Evolutionary conservation across 2,113 vertebrate genomes (phyloP).

Genomic region (Bathybates hornii): DNA sequence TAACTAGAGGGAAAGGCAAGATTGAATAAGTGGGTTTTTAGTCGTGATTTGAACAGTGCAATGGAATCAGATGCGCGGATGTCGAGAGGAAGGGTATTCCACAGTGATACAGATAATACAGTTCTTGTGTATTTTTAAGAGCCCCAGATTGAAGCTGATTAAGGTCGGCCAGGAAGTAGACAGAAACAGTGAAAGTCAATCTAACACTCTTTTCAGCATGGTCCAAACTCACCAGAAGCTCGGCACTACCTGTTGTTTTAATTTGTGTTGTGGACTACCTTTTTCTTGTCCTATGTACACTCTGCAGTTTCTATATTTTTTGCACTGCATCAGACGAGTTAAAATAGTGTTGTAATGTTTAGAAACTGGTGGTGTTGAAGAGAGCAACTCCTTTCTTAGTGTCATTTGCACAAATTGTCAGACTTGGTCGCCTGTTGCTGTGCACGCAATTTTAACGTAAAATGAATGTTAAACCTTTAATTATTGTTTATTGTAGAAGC

Average conservation of each 20-base stretch:
- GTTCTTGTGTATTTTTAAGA: not conserved
- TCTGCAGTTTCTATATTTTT: not conserved
- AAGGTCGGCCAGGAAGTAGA: not conserved
- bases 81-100: too few relatives aligned
- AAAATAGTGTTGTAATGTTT: not conserved
- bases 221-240: not conserved
- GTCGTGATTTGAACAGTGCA: too few relatives aligned
- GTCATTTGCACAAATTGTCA: not conserved
- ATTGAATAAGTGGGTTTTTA: too few relatives aligned
- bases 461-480: not conserved
- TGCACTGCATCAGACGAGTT: not conserved
- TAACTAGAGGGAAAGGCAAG: too few relatives aligned
- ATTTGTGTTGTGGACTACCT: rapidly evolving
- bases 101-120: not conserved
- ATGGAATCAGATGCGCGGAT: too few relatives aligned
- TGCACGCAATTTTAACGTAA: not conserved
- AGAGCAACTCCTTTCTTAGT: not conserved
- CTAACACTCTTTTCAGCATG: not conserved
- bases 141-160: not conserved
- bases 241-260: not conserved
- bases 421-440: not conserved
- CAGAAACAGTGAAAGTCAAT: not conserved
- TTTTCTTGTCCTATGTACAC: not conserved
- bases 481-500: not conserved
- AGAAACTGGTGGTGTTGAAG: not conserved